These are phyloP conservation scores for Alces alces DNA, from an alignment of 2,113 vertebrate genomes.

Conservation along the genomic window DNA sequence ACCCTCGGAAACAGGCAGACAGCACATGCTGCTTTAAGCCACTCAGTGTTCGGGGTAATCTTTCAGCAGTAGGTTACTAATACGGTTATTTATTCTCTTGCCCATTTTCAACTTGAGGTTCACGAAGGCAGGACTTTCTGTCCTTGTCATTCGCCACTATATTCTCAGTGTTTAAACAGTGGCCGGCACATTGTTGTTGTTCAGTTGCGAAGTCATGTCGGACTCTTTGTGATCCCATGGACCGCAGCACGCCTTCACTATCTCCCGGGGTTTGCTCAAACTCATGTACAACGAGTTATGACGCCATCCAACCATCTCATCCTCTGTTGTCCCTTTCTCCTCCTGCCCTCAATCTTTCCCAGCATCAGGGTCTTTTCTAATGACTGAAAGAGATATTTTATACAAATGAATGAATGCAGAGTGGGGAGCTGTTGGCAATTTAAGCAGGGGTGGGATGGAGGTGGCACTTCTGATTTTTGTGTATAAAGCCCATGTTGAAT, in stretches of 20 bases:
- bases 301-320: neutral
- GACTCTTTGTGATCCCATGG: neutral
- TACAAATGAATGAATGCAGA: too few relatives aligned
- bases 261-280: neutral
- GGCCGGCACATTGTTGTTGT: too few relatives aligned
- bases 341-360: neutral
- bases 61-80: neutral
- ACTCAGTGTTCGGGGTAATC: neutral
- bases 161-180: neutral
- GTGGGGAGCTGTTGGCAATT: neutral
- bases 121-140: neutral
- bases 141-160: neutral
- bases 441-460: neutral
- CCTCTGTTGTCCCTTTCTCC: neutral
- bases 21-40: neutral
- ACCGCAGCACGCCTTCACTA: neutral
- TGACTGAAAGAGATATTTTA: neutral
- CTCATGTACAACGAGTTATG: rapidly evolving
- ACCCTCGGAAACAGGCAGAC: neutral
- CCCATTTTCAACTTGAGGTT: neutral
- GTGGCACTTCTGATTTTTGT: neutral
- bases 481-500: neutral
- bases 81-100: neutral
- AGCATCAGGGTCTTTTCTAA: neutral
- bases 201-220: neutral